phyloP scores from a whole-genome alignment of 2,113 vertebrate species.

The Eurystomus gularis region DNA sequence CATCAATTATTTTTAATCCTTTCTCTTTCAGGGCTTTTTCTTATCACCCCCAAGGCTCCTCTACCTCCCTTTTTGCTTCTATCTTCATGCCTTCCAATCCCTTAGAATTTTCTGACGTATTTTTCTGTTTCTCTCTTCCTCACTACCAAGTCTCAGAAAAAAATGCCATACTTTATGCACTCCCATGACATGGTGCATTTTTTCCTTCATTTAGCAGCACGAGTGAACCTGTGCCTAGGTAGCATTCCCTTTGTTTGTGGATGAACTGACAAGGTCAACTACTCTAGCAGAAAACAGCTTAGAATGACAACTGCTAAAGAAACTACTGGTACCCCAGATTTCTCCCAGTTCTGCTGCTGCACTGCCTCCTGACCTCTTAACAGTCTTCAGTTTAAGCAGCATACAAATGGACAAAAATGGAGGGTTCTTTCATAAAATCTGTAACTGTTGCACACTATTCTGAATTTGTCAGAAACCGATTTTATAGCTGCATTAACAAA shows the following conservation, averaged over 20 bases:
- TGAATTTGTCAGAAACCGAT: background rate
- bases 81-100: background rate
- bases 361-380: background rate
- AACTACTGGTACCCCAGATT: background rate
- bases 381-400: background rate
- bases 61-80: background rate
- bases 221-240: background rate
- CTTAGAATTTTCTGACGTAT: background rate
- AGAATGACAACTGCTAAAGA: background rate
- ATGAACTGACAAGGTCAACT: background rate
- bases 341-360: background rate
- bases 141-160: background rate
- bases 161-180: background rate
- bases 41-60: no score
- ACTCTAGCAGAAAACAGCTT: background rate
- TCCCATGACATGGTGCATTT: no score
- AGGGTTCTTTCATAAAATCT: background rate
- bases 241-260: background rate
- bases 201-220: background rate
- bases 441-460: background rate
- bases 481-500: background rate
- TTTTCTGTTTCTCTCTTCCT: background rate
- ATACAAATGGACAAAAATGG: background rate
- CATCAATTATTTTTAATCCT: background rate
- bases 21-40: background rate